These are phyloP conservation scores for Diaprepes abbreviatus DNA, from an alignment of 2,888 invertebrate genomes.

Conservation along the genomic window DNA sequence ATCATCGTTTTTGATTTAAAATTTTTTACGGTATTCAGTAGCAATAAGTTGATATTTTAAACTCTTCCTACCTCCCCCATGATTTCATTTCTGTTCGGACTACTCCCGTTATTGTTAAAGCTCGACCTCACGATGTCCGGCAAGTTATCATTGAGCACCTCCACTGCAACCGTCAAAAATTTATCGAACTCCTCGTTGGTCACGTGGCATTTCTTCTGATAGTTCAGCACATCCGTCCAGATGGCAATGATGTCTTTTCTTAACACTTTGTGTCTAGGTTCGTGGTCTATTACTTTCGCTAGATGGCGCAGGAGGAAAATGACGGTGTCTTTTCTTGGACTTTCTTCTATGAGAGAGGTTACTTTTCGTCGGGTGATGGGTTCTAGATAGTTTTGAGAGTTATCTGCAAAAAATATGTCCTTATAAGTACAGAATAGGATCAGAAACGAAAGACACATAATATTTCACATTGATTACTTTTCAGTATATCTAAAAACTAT, in stretches of 20 bases:
- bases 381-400: constrained; percentile 50
- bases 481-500: too few species aligned
- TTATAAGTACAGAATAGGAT: too few species aligned
- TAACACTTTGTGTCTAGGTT: constrained; percentile 55
- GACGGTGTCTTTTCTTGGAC: constrained; percentile 59
- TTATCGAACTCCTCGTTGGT: constrained; percentile 48
- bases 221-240: constrained; percentile 57
- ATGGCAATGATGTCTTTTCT: constrained; percentile 55
- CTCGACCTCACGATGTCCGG: constrained; percentile 45
- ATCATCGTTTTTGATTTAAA: too few species aligned
- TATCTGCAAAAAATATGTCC: constrained; percentile 50
- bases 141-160: constrained; percentile 46
- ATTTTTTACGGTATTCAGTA: too few species aligned
- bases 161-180: constrained; percentile 50
- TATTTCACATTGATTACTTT: too few species aligned
- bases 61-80: constrained; percentile 44
- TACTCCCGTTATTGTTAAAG: constrained; percentile 36
- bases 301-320: constrained; percentile 60
- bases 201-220: constrained; percentile 43
- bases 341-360: constrained; percentile 52
- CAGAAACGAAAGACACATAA: too few species aligned
- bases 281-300: constrained; percentile 55
- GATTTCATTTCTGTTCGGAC: constrained; percentile 28
- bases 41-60: too few species aligned
- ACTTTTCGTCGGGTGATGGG: constrained; percentile 52